Percentiles rank a stretch among this genome's conserved stretches.
These are phyloP conservation scores for Panthera tigris DNA, from an alignment of 2,113 vertebrate species.

Conservation along the genomic window DNA sequence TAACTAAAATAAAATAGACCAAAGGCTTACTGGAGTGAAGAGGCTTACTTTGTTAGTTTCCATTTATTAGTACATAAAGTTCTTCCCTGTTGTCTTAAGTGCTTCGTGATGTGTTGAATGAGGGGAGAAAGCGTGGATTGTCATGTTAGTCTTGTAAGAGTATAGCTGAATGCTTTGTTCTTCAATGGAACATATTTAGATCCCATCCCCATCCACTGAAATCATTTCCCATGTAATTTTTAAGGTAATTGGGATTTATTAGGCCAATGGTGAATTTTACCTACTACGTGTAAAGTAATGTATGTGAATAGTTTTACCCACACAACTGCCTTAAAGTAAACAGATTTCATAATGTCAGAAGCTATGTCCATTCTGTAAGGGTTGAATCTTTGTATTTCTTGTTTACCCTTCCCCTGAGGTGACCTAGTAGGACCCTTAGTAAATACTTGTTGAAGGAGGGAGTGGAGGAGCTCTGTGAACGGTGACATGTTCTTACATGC, in stretches of 20 bases:
- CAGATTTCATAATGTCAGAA: neutral
- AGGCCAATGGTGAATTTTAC: constrained; percentile 21
- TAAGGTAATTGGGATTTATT: neutral
- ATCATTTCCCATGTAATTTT: constrained; percentile 15
- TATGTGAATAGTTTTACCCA: neutral
- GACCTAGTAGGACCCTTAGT: neutral
- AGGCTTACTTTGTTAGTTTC: constrained; percentile 6
- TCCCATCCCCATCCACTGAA: neutral
- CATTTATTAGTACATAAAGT: neutral
- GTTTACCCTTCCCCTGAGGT: neutral
- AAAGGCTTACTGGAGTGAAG: neutral
- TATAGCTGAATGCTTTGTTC: neutral
- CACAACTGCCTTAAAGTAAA: neutral
- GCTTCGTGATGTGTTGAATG: neutral
- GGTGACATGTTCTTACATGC: neutral
- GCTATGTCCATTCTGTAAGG: neutral
- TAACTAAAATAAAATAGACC: constrained; percentile 45
- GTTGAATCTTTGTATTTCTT: neutral
- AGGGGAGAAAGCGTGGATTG: neutral
- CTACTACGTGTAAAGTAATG: neutral
- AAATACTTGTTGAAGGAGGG: neutral
- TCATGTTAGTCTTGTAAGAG: neutral
- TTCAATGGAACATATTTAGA: neutral
- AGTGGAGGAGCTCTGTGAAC: constrained; percentile 6
- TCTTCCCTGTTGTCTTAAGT: neutral